Conservation (phyloP, 2,113 vertebrate genomes). For the Tricholaema leucomelas region DNA sequence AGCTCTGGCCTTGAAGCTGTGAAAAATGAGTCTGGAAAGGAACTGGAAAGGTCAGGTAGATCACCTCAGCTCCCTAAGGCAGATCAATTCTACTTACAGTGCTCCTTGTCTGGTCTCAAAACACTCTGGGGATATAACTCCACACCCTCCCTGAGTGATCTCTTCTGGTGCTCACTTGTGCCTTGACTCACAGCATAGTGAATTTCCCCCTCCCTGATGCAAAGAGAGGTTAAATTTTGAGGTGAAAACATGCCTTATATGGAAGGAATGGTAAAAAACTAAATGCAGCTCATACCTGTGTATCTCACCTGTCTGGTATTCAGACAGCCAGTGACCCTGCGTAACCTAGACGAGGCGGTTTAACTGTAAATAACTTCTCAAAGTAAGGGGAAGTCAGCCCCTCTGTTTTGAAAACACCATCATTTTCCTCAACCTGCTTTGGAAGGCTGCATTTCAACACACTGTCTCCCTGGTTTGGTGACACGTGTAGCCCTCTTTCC, state of each 20-base stretch:
- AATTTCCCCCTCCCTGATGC: slow-evolving; percentile 18
- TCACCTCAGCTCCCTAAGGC: neutral
- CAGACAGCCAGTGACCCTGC: slow-evolving; percentile 30
- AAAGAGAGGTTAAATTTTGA: neutral
- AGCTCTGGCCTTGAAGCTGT: neutral
- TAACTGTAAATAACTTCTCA: slow-evolving; percentile 23
- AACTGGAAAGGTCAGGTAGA: neutral
- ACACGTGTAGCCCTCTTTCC: neutral
- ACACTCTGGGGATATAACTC: neutral
- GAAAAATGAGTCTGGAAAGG: neutral
- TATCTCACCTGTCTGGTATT: slow-evolving; percentile 64
- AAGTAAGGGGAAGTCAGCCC: neutral
- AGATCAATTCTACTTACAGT: neutral
- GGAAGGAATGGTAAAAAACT: neutral
- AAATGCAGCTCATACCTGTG: neutral
- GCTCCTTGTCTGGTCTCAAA: neutral
- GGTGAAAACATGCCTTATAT: slow-evolving; percentile 19
- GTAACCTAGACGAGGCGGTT: slow-evolving; percentile 3
- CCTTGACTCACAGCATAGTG: slow-evolving; percentile 6
- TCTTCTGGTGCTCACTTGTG: neutral
- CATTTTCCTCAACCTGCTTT: neutral
- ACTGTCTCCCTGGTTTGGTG: neutral
- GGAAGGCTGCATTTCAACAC: neutral
- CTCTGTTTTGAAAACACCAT: neutral
- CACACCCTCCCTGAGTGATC: neutral